These are phyloP conservation scores for Zhengitettix transpicula DNA, from an alignment of 2,888 invertebrate genomes.

Conservation along the genomic window DNA sequence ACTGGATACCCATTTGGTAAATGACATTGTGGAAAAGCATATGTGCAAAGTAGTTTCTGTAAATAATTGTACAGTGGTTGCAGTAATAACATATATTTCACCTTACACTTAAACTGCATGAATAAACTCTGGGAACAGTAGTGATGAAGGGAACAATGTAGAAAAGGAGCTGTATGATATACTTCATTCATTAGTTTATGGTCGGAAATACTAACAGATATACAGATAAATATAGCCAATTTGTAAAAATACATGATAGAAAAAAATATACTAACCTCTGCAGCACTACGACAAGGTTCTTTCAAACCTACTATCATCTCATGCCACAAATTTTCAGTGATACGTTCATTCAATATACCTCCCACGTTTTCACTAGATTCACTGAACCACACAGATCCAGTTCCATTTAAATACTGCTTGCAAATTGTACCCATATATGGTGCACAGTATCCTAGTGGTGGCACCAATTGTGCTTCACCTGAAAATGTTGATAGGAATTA, in stretches of 20 bases:
- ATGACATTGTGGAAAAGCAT: slow-evolving; percentile 69
- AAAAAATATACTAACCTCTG: slow-evolving; percentile 42
- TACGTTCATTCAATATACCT: slow-evolving; percentile 67
- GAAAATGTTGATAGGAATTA: too few relatives aligned
- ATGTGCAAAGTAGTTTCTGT: slow-evolving; percentile 12
- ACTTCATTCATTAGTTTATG: too few relatives aligned
- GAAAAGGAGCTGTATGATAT: too few relatives aligned
- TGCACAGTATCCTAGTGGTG: slow-evolving; percentile 54
- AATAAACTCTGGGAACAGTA: too few relatives aligned
- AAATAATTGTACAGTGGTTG: not conserved
- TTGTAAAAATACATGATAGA: too few relatives aligned
- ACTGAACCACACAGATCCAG: slow-evolving; percentile 57
- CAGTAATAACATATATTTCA: too few relatives aligned
- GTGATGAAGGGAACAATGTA: too few relatives aligned
- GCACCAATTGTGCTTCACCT: not conserved
- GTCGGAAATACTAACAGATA: too few relatives aligned
- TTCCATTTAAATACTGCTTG: slow-evolving; percentile 43
- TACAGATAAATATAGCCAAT: too few relatives aligned
- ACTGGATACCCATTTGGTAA: slow-evolving; percentile 44
- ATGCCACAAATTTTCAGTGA: slow-evolving; percentile 67
- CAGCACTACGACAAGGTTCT: slow-evolving; percentile 72
- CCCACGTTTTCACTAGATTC: slow-evolving; percentile 44
- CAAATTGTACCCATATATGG: slow-evolving; percentile 75
- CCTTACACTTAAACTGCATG: too few relatives aligned
- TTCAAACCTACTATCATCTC: slow-evolving; percentile 64